phyloP scores from a whole-genome alignment of 2,888 invertebrate genomes.

The Eupithecia subfuscata region DNA sequence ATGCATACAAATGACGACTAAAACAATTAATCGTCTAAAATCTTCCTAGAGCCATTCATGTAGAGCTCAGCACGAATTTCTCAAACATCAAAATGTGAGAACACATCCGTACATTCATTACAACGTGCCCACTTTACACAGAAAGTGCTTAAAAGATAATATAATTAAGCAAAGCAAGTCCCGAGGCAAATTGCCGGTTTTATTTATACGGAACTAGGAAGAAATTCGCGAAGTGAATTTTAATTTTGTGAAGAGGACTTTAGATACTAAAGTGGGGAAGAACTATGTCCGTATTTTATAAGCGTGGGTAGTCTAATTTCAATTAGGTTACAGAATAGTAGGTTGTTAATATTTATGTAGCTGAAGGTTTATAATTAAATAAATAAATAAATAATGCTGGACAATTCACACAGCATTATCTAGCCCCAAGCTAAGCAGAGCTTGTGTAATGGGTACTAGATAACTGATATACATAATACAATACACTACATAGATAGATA shows the following conservation, averaged over 20 bases:
- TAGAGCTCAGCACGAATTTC: constrained; percentile 25
- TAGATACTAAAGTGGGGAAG: not conserved
- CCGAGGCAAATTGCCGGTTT: constrained; percentile 64
- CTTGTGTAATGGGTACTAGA: too few relatives aligned
- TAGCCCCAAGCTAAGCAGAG: too few relatives aligned
- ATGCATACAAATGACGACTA: not conserved
- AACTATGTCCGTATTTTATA: constrained; percentile 15
- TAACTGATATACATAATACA: too few relatives aligned
- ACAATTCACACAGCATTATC: too few relatives aligned
- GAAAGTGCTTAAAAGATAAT: constrained; percentile 56
- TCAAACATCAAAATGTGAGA: constrained; percentile 43
- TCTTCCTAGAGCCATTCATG: not conserved
- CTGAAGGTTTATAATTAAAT: too few relatives aligned
- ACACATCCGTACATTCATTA: constrained; percentile 55
- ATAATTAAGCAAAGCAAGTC: constrained; percentile 73
- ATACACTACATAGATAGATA: too few relatives aligned
- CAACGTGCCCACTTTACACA: constrained; percentile 59
- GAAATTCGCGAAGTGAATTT: constrained; percentile 69
- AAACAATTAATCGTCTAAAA: not conserved
- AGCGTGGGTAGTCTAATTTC: constrained; percentile 3
- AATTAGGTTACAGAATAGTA: not conserved
- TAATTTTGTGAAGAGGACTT: constrained; percentile 61
- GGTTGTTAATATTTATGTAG: not conserved
- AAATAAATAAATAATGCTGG: too few relatives aligned
- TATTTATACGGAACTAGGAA: constrained; percentile 66